Evolutionary conservation across 2,888 invertebrate genomes (phyloP), one percentile per base, ranked within the genome.

Genomic region (Hypselothyrea guttata): DNA sequence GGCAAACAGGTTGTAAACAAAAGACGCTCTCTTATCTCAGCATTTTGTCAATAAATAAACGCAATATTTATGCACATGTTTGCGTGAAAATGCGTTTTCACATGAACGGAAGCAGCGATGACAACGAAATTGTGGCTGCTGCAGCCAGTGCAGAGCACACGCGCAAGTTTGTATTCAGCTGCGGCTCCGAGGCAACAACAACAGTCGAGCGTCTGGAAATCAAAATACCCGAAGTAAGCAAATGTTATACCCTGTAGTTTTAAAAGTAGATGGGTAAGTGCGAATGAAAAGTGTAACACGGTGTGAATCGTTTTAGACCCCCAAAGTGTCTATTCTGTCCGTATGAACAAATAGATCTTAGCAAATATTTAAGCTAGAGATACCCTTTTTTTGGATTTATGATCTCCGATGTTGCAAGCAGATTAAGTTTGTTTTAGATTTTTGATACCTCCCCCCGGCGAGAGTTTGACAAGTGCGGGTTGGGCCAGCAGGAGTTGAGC

Each of bases 151-250:
- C 91, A 55, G 93, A 94, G 87, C 94, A 95, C 90, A 91, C 95
- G 88, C 95, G 95, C 91, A 95, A 95, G 90, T 96, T 96, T 90
- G 92, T 95, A 73, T 96, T 96, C 62, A 94, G 94, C 62, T 47
- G 55, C 60, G 86, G 91, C 91, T 38, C 49, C 3, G 61, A 61
- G 5, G 48, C 45, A 42, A 11, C 55, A 35, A 46, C 45, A 42
- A 11, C 55, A 35, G 41, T 28, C 27, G 71, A 73, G 16, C 58
- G 95, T 87, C 92, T 96, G 81, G 95, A 96, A 91, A 93, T 96
- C 70, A 92, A 94, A 72, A 95, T 96, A 85, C 96, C 96, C 2
- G 94, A 94, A 92, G 94, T 94, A 42, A 11, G 1, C 15, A 1
- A 4, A 42, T n/a, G n/a, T n/a, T n/a, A n/a, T n/a, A n/a, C n/a